Evolutionary conservation across 1,140 invertebrate species (phyloP), one percentile per base, ranked within the genome.

Genomic region (Phocides pigmalion): DNA sequence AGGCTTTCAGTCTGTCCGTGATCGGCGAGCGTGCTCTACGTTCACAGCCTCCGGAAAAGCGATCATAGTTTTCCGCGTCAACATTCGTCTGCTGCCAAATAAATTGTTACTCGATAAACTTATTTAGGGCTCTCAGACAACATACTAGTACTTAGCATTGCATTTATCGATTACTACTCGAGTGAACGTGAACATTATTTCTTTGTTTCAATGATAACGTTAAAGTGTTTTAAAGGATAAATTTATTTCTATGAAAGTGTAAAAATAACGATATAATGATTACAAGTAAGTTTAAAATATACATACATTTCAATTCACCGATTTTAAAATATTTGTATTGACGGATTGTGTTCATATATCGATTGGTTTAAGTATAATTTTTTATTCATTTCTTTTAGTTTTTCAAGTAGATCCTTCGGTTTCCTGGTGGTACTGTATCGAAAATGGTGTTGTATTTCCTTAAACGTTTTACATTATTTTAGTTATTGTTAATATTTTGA

Each of bases 1-100:
- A 79, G 73, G 68, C 64, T 72, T 73, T 74, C 71, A 81, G 79
- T 81, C 54, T 46, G 59, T 66, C 37, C 58, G 37, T 20, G 68
- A 16, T 49, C 74, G 79, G 20, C 66, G 68, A 61, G 22, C 65
- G 70, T 37, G 71, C 66, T 62, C 61, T 74, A 81, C 76, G 76
- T 62, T 66, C 62, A 47, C 51, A 65, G 44, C 42, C 51, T 66
- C 51, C 20, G 19, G 50, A 46, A 62, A 64, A 47, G 32, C 39
- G 14, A n/a, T 16, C 15, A 25, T 14, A 42, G 22, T 49, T 32
- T 64, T 44, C 11, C 17, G 41, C 16, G 46, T 14, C n/a, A 49
- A 46, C 14, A 46, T 16, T 53, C 41, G 50, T 28, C 39, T 64
- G 39, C 58, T 37, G 58, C 49, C 58, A 11, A 0, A 35, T 22